phyloP scores from a whole-genome alignment of 2,113 vertebrate genomes.

The Chaetodon trifascialis region DNA sequence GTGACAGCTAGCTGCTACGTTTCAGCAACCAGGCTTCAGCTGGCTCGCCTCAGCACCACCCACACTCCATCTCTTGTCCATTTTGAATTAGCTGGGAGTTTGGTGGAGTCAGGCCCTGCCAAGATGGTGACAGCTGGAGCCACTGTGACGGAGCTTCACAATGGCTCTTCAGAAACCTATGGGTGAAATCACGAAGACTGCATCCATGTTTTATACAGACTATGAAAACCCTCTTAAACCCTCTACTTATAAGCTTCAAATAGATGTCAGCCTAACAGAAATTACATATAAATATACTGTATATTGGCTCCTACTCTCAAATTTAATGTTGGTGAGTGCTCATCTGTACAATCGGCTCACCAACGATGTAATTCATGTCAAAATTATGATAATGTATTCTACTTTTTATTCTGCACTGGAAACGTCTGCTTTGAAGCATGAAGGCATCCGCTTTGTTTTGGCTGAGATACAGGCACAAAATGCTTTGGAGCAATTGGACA shows the following conservation, averaged over 20 bases:
- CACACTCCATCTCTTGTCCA: no score
- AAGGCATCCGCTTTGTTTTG: constrained; percentile 30
- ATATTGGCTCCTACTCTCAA: neutral
- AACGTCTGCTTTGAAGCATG: constrained; percentile 5
- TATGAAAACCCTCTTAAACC: neutral
- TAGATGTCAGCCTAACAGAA: neutral
- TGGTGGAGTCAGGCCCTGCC: no score
- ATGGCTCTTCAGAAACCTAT: no score
- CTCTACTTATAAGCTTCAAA: neutral
- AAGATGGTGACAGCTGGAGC: no score
- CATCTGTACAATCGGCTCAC: neutral
- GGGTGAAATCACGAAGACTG: no score
- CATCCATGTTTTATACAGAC: no score
- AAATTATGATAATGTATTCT: constrained; percentile 14
- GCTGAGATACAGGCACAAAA: constrained; percentile 13
- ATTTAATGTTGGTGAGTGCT: neutral
- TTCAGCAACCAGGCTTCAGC: no score
- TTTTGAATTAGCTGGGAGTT: no score
- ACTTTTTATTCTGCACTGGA: neutral
- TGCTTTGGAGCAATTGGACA: constrained; percentile 19
- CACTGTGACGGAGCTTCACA: no score
- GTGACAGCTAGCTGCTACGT: no score
- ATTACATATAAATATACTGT: neutral
- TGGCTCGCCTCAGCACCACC: no score
- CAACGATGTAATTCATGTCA: neutral